A percentile compares a stretch with the other conserved stretches of the same genome.
phyloP scores from a whole-genome alignment of 2,113 vertebrate species.

The Thamnaconus septentrionalis region DNA sequence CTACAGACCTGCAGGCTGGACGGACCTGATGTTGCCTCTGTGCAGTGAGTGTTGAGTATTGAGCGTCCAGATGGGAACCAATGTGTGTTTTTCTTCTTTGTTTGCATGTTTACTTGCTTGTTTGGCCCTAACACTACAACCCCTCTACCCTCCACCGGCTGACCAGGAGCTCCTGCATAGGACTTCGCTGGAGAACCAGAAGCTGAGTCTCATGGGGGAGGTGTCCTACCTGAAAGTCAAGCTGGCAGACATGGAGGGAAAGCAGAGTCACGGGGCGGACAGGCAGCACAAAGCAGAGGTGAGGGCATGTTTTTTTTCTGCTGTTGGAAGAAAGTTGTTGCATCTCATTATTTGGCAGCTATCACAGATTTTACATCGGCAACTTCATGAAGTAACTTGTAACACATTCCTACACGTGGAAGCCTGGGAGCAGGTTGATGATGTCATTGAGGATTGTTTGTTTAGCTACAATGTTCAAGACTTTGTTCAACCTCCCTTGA shows the following conservation, averaged over 20 bases:
- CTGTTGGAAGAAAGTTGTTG: not conserved
- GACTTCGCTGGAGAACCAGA: constrained; percentile 90
- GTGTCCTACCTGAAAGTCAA: constrained; percentile 94
- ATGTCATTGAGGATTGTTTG: constrained; percentile 16
- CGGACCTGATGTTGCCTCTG: constrained; percentile 47
- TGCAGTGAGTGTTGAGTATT: constrained; percentile 34
- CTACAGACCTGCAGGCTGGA: constrained; percentile 45
- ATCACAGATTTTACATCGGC: not conserved
- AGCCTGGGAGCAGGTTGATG: not conserved
- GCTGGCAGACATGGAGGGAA: constrained; percentile 91
- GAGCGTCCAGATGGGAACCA: constrained; percentile 4
- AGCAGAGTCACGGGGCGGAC: constrained; percentile 83
- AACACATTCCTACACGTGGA: constrained; percentile 3
- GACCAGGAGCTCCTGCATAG: constrained; percentile 90
- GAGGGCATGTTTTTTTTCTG: constrained; percentile 11
- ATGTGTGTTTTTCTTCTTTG: constrained; percentile 13
- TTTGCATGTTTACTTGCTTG: constrained; percentile 1
- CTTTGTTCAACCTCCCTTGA: constrained; percentile 15
- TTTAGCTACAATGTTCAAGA: constrained; percentile 15
- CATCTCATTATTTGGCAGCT: not conserved
- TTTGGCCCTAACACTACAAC: constrained; percentile 24
- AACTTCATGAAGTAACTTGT: not conserved
- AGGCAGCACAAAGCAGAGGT: constrained; percentile 97
- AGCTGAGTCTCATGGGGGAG: constrained; percentile 91
- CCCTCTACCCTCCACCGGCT: constrained; percentile 31